Evolutionary conservation across 92 coral and sea anemone genomes (phyloP), one percentile per base, ranked within the genome.

Genomic region (Porites evermanni): DNA sequence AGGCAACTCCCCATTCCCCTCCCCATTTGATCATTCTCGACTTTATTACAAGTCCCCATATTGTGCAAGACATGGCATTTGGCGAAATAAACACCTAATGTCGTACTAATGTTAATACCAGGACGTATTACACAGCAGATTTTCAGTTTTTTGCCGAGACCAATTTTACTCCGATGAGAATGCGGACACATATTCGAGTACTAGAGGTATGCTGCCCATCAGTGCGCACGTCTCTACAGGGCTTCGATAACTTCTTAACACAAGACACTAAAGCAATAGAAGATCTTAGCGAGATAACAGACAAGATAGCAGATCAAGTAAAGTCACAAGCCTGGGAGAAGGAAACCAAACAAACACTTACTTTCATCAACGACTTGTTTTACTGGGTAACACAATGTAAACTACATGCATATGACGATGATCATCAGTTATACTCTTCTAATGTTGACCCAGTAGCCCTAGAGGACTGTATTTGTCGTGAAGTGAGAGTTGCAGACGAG

Each of bases 71-170:
- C 32, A 29, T 29, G 32, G 32, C 32, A 29, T 29, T 29, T 29
- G 32, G 32, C 32, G 32, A 91, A 76, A 90, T 11, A 89, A 29
- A 29, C 32, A 29, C 32, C 32, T 61, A 90, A 90, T 32, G 91
- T 90, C 38, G 79, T 80, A 51, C 71, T 79, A 6, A 72, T 76
- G 23, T 47, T 90, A 84, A 86, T 90, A 53, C 82, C 73, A 60
- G 90, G 87, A 21, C 87, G 93, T 20, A 86, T 86, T 74, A 75
- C 87, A 50, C 87, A 86, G 59, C 93, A 86, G 74, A 90, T 79
- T 18, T 4, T 65, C 83, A 90, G 83, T 63, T 78, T 64, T 90
- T 83, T 71, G 85, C 58, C 14, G 90, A 86, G 90, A 90, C 89
- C 74, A 66, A 64, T 17, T 90, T 74, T 38, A 70, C 75, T 8